phyloP scores from a whole-genome alignment of 2,888 invertebrate species.

The Platynereis dumerilii region DNA sequence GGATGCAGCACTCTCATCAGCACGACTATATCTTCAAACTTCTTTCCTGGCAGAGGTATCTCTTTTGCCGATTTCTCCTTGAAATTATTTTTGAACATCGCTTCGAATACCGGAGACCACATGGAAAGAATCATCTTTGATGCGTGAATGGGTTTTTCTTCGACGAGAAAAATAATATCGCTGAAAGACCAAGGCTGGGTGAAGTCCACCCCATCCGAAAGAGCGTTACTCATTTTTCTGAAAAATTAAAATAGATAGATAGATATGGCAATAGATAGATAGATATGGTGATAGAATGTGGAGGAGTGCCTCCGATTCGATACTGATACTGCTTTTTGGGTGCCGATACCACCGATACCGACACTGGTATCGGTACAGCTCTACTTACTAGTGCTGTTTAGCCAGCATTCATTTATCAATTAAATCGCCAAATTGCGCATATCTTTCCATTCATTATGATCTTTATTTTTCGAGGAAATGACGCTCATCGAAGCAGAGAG shows the following conservation, averaged over 20 bases:
- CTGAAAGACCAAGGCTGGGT: conserved; percentile 36
- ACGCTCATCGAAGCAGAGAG: too few relatives aligned
- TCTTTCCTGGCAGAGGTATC: conserved; percentile 39
- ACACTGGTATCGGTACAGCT: too few relatives aligned
- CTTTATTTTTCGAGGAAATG: too few relatives aligned
- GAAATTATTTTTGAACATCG: conserved; percentile 39
- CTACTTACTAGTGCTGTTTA: too few relatives aligned
- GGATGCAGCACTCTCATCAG: conserved; percentile 39
- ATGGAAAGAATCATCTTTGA: conserved; percentile 38
- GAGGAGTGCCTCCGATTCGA: too few relatives aligned
- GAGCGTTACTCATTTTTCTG: conserved; percentile 2
- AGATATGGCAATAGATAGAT: background rate
- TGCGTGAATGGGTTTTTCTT: conserved; percentile 34
- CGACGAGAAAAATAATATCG: conserved; percentile 38
- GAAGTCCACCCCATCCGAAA: conserved; percentile 29
- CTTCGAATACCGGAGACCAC: conserved; percentile 44
- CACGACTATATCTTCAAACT: conserved; percentile 33
- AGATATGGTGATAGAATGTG: too few relatives aligned
- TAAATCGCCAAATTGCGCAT: too few relatives aligned
- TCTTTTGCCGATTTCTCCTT: conserved; percentile 39
- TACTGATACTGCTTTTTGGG: too few relatives aligned
- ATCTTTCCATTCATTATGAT: too few relatives aligned
- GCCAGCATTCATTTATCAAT: too few relatives aligned
- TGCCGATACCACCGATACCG: too few relatives aligned
- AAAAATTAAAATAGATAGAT: background rate